Conservation (phyloP, 2,797 vertebrate genomes). For the Echeneis naucrates region DNA sequence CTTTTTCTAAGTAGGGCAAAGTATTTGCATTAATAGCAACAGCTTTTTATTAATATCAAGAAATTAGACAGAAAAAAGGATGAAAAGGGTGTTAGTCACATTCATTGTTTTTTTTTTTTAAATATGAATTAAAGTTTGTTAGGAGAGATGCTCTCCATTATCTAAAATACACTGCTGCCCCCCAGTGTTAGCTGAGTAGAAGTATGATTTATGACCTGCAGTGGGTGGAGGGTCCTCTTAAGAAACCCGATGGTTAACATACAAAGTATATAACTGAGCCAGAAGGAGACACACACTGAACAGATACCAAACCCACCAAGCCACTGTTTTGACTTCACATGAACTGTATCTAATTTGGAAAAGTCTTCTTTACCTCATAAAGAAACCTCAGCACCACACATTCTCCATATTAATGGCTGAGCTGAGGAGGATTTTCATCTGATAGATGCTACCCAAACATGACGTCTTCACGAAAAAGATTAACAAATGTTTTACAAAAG, state of each 20-base stretch:
- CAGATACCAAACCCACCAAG: constrained; percentile 9
- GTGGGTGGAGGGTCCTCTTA: not conserved
- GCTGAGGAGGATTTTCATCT: constrained; percentile 14
- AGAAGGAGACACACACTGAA: not conserved
- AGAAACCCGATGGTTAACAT: not conserved
- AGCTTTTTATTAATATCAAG: not conserved
- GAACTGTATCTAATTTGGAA: not conserved
- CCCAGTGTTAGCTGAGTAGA: constrained; percentile 21
- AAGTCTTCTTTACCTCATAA: constrained; percentile 8
- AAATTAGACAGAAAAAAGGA: not conserved
- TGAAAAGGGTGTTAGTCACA: not conserved
- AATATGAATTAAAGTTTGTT: not conserved
- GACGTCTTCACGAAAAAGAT: constrained; percentile 17
- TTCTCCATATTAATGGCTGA: constrained; percentile 41
- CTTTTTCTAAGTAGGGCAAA: not conserved
- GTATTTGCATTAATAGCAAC: not conserved
- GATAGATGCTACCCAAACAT: constrained; percentile 29
- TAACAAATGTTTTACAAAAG: constrained; percentile 1
- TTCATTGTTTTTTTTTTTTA: not conserved
- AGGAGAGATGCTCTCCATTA: not conserved
- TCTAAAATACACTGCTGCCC: constrained; percentile 39
- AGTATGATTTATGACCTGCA: not conserved
- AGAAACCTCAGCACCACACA: constrained; percentile 26
- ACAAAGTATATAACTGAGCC: not conserved
- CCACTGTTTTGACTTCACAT: not conserved